phyloP scores from a whole-genome alignment of 30 jellyfish, hydroid and myxozoan species.

The Aurelia sp. region DNA sequence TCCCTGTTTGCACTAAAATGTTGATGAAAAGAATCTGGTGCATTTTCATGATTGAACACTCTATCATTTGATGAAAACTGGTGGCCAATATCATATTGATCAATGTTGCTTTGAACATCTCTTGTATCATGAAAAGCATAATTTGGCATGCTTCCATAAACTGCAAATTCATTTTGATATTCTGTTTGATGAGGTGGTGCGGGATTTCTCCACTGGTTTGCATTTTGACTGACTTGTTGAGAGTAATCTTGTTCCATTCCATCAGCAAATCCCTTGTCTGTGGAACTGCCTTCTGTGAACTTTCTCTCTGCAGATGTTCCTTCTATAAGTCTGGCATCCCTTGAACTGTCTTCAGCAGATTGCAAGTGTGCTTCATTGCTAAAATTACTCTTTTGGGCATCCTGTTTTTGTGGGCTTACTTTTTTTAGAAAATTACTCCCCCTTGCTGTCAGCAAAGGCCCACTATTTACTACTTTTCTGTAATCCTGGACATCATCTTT shows the following conservation, averaged over 20 bases:
- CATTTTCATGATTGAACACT: background rate
- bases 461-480: background rate
- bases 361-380: too few species aligned
- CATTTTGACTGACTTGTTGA: too few species aligned
- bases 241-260: too few species aligned
- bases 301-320: background rate
- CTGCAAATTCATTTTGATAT: too few species aligned
- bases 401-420: conserved; percentile 10
- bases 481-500: background rate
- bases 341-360: background rate
- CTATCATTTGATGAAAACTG: background rate
- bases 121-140: background rate
- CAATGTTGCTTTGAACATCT: background rate
- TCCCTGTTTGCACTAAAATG: conserved; percentile 34
- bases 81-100: background rate
- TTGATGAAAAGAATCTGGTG: conserved; percentile 29
- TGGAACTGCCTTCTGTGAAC: too few species aligned
- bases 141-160: too few species aligned
- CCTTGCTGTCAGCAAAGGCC: conserved; percentile 62
- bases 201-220: too few species aligned
- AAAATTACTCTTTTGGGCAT: background rate
- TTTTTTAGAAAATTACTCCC: conserved; percentile 40
- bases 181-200: too few species aligned
- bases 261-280: too few species aligned
- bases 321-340: background rate